A percentile compares a stretch with the other conserved stretches of the same genome.
phyloP scores from a whole-genome alignment of 2,113 vertebrate genomes.

The Puma concolor region DNA sequence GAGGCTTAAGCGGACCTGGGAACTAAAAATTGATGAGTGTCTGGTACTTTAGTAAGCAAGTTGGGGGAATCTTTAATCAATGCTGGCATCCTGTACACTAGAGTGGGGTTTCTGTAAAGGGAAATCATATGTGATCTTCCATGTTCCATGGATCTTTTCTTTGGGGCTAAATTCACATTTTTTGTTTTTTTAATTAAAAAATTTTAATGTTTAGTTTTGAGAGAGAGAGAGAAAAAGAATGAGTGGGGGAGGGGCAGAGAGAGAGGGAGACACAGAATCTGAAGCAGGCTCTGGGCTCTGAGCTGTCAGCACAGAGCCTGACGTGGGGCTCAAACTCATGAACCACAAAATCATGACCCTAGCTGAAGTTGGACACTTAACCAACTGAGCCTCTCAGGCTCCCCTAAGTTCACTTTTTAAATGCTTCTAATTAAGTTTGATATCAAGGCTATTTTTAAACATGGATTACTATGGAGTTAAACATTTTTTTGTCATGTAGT shows the following conservation, averaged over 20 bases:
- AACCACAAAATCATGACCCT: not conserved
- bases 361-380: not conserved
- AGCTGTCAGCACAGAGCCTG: not conserved
- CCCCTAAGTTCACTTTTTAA: conserved; percentile 59
- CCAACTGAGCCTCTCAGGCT: not conserved
- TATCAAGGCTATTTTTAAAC: conserved; percentile 40
- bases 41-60: conserved; percentile 23
- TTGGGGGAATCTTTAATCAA: conserved; percentile 56
- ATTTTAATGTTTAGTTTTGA: not conserved
- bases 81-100: not conserved
- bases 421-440: conserved; percentile 59
- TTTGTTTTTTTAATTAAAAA: not conserved
- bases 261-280: not conserved
- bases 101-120: not conserved
- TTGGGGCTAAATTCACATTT: conserved; percentile 55
- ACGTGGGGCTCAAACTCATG: fast-evolving
- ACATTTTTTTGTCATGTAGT: conserved; percentile 40
- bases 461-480: conserved; percentile 29
- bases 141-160: not conserved
- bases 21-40: conserved; percentile 23
- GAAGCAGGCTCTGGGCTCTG: not conserved
- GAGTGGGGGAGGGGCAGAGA: not conserved
- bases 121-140: conserved; percentile 44
- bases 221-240: not conserved
- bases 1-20: not conserved